Conservation (phyloP, 2,113 vertebrate species). For the Coturnix japonica region DNA sequence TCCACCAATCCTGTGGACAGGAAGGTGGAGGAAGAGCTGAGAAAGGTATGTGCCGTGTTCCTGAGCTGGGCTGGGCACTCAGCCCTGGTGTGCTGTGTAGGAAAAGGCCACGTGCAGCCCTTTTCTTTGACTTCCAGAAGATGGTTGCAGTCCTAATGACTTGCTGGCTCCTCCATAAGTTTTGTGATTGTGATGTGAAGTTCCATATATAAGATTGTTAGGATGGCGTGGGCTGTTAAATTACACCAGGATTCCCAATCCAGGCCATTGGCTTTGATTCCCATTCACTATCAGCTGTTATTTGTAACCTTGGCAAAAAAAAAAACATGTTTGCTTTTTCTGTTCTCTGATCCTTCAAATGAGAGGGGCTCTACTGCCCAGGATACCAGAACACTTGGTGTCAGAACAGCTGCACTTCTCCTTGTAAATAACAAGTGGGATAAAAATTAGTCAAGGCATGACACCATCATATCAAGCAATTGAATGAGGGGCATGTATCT, state of each 20-base stretch:
- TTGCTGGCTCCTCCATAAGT: not conserved
- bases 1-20: conserved; percentile 82
- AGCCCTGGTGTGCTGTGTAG: not conserved
- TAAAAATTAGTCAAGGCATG: not conserved
- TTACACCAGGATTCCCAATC: not conserved
- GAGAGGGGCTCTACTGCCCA: not conserved
- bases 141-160: not conserved
- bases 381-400: not conserved
- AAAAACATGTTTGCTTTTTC: not conserved
- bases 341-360: not conserved
- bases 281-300: not conserved
- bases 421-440: not conserved
- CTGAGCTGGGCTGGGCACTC: not conserved
- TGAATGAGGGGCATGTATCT: not conserved
- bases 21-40: conserved; percentile 82
- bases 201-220: not conserved
- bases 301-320: not conserved
- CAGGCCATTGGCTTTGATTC: not conserved
- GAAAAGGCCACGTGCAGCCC: not conserved
- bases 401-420: not conserved
- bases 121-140: not conserved
- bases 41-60: conserved; percentile 60
- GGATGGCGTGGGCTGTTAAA: not conserved
- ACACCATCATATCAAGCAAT: not conserved
- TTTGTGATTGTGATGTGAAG: not conserved